Percentiles rank a stretch among this genome's conserved stretches.
phyloP scores from a whole-genome alignment of 2,888 invertebrate species.

The Cantharis rufa region DNA sequence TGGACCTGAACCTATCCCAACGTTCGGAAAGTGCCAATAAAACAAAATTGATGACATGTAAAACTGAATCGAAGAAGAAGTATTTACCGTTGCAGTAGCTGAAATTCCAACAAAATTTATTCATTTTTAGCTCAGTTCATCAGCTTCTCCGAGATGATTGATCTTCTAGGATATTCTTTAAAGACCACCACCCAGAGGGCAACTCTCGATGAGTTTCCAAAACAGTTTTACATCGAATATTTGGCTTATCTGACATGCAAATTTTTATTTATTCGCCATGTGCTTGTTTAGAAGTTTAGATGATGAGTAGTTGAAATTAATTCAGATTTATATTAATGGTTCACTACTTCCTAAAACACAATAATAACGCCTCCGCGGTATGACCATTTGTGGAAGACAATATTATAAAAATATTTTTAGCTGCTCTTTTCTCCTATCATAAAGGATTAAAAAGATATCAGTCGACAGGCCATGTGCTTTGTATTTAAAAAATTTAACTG shows the following conservation, averaged over 20 bases:
- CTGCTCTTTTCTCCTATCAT: background rate
- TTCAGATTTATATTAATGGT: background rate
- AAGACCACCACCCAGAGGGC: background rate
- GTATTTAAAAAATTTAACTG: background rate
- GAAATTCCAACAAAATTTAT: background rate
- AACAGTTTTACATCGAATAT: background rate
- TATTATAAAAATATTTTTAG: background rate
- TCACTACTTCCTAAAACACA: background rate
- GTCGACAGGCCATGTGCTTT: background rate
- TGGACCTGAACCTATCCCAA: background rate
- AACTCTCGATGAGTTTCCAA: background rate
- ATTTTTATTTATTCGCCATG: background rate
- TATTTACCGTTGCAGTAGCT: background rate
- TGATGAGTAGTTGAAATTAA: slow-evolving; percentile 2
- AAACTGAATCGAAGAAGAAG: background rate
- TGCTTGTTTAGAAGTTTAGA: background rate
- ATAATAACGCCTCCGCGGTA: slow-evolving; percentile 4
- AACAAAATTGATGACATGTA: background rate
- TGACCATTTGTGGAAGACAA: background rate
- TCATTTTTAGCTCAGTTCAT: background rate
- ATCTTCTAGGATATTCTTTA: background rate
- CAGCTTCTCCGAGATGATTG: background rate
- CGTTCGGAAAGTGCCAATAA: background rate
- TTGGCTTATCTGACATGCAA: background rate
- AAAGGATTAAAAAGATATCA: background rate